These are phyloP conservation scores for Hippopotamyrus pictus DNA, from an alignment of 2,797 vertebrate genomes.

Conservation along the genomic window DNA sequence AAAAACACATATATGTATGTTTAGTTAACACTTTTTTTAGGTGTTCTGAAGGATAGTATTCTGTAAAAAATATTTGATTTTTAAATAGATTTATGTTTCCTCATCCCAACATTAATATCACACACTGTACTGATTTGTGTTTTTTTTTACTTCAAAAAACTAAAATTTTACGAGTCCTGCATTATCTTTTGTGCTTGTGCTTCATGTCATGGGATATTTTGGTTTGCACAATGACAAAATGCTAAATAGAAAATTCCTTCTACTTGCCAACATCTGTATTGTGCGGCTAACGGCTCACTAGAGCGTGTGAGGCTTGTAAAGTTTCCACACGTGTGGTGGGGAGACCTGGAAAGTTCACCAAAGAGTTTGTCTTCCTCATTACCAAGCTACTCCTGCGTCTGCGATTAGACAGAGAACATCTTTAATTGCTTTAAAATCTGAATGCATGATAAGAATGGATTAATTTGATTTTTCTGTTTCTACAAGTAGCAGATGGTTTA, in stretches of 20 bases:
- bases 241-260: constrained; percentile 94
- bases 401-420: constrained; percentile 99
- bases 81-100: constrained; percentile 57
- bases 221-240: constrained; percentile 74
- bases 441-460: constrained; percentile 99
- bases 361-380: constrained; percentile 99
- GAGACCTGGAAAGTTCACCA: constrained; percentile 99
- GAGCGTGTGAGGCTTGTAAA: constrained; percentile 98
- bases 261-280: constrained; percentile 97
- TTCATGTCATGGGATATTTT: constrained; percentile 67
- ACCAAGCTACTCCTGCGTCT: constrained; percentile 94
- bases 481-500: constrained; percentile 99
- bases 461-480: constrained; percentile 99
- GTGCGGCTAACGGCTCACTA: constrained; percentile 96
- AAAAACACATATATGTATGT: constrained; percentile 43
- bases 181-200: constrained; percentile 64
- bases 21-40: constrained; percentile 12
- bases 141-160: constrained; percentile 67
- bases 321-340: constrained; percentile 94
- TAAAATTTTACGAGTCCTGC: constrained; percentile 67
- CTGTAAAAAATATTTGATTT: constrained; percentile 46
- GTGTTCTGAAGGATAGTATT: constrained; percentile 67
- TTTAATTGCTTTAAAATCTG: constrained; percentile 99
- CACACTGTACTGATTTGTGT: constrained; percentile 53
- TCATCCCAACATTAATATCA: constrained; percentile 64